Percentiles rank a stretch among this genome's conserved stretches.
Conservation (phyloP, 2,797 vertebrate genomes). For the Lepilemur septentrionalis region DNA sequence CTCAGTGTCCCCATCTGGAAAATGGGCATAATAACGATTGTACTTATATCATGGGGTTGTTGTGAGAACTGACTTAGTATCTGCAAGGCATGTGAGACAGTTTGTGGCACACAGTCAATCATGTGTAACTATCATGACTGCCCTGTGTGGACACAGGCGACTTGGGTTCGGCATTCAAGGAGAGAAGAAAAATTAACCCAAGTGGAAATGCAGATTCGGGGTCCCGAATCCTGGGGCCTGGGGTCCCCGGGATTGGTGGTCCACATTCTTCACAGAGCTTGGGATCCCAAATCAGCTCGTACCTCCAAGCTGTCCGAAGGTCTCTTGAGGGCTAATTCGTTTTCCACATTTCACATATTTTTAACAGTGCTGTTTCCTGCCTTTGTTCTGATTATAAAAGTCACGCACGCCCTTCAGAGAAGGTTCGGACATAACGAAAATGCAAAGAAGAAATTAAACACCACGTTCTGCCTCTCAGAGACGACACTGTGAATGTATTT, state of each 20-base stretch:
- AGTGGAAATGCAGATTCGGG: not conserved
- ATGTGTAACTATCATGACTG: not conserved
- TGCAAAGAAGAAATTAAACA: not conserved
- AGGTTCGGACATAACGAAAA: not conserved
- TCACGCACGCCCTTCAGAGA: not conserved
- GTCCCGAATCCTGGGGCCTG: not conserved
- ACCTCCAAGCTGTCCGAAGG: not conserved
- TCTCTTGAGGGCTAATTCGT: not conserved
- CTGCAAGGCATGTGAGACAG: not conserved
- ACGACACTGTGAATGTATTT: not conserved
- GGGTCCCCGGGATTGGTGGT: not conserved
- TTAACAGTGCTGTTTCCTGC: not conserved
- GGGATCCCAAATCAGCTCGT: not conserved
- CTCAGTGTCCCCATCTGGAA: not conserved
- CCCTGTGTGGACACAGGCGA: not conserved
- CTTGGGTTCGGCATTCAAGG: not conserved
- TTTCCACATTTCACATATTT: not conserved
- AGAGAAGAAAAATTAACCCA: not conserved
- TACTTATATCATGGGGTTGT: rapidly evolving
- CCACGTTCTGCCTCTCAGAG: not conserved
- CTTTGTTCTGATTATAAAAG: not conserved
- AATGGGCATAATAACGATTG: not conserved
- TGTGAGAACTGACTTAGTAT: not conserved
- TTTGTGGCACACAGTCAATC: not conserved
- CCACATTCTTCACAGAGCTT: not conserved